These are phyloP conservation scores for Hippoglossus hippoglossus DNA, from an alignment of 2,797 vertebrate species.

Conservation along the genomic window DNA sequence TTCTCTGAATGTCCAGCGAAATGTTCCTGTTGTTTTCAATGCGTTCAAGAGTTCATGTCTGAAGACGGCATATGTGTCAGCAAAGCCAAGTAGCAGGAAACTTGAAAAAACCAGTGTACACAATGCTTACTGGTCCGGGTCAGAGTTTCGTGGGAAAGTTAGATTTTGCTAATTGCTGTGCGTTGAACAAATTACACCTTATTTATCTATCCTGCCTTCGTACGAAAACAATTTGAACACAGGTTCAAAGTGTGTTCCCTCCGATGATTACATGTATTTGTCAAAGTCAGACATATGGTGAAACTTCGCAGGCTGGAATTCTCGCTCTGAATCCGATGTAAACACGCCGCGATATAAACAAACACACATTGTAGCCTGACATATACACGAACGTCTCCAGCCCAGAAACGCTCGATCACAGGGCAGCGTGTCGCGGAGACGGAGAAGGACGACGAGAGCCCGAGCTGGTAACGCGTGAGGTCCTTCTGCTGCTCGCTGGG, in stretches of 20 bases:
- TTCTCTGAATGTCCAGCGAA: no score
- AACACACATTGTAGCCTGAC: slow-evolving; percentile 30
- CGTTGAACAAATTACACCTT: slow-evolving; percentile 7
- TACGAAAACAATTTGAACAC: background rate
- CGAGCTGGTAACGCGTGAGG: slow-evolving; percentile 32
- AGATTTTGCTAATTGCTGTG: background rate
- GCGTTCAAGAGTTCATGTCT: no score
- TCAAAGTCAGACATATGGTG: slow-evolving; percentile 43
- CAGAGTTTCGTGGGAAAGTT: no score
- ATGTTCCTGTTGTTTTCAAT: no score
- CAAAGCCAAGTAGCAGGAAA: no score
- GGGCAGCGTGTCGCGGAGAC: slow-evolving; percentile 25
- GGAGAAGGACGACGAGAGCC: slow-evolving; percentile 10
- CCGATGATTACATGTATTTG: slow-evolving; percentile 4
- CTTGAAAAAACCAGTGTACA: no score
- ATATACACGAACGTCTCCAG: slow-evolving; percentile 32
- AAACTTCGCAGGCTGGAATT: slow-evolving; percentile 16
- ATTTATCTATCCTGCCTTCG: background rate
- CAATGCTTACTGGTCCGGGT: no score
- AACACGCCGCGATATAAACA: slow-evolving; percentile 15
- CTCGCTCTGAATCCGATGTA: background rate
- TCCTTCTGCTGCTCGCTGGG: slow-evolving; percentile 52
- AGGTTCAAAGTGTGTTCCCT: background rate
- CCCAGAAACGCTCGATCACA: slow-evolving; percentile 26
- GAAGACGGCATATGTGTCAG: no score